Base-by-base conservation (phyloP, 2,113 vertebrate genomes). In the Dolichallabes microphthalmus region DNA sequence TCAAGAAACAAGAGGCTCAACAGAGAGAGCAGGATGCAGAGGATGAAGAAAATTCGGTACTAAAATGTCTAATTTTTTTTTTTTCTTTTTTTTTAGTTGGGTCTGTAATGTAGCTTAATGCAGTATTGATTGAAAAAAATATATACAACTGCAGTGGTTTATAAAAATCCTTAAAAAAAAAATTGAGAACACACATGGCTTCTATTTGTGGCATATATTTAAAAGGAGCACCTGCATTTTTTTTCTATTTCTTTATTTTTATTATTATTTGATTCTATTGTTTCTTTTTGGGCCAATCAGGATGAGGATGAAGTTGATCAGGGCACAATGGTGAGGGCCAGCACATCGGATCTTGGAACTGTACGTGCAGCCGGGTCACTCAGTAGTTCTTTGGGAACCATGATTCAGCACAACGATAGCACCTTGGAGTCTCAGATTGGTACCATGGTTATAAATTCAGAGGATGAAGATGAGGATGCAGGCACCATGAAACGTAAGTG, bases 371-470 rank as follows among this genome's bases (percentile, higher is more conserved):
- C 95, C 1, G 96, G 97, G 84, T 99, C 98, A 0, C 97, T 98
- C 96, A 98, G 97, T n/a, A 97, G 97, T 96, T 19, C 98, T 97
- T 30, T 61, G 25, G 85, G 85, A 93, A 99, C 98, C 64, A 99
- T 99, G 98, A 98, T 99, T 19, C 98, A 99, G 60, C 97, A 99
- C 22, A 73, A 73, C 17, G 96, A 95, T 77, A 97, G 96, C 91
- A 99, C 97, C 1, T 98, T 98, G 96, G 98, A 98, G 39, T 97
- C 97, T 0, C 97, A 99, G 90, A 88, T 99, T 92, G 98, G 98
- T 57, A 99, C 98, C 64, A 99, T 99, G 98, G 97, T 99, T 17
- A 99, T 99, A 91, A 99, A 99, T 88, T 99, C 96, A 0, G 98
- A 99, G 35, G 97, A 98, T 2, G 93, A 92, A 89, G 97, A 90